Base-by-base conservation (phyloP, 2,113 vertebrate genomes). In the Stigmatopora nigra region DNA sequence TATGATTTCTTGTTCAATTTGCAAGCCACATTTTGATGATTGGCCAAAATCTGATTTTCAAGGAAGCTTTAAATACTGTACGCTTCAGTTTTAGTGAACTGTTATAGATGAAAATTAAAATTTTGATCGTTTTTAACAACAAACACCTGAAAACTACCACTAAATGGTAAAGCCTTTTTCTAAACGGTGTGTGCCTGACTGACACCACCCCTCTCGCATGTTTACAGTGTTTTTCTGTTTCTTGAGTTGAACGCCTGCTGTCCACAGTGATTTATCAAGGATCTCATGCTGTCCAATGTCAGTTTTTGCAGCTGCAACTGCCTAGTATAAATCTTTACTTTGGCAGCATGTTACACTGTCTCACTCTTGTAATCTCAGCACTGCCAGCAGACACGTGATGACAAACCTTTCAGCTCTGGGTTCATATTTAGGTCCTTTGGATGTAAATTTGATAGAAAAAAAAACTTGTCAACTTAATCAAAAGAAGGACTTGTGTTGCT, bases 221-320 rank as follows among this genome's bases (percentile, higher is more conserved):
- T 64, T 71, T 49, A 64, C 58, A 68, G 71, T 78, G 77, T 81
- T 84, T 79, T 85, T 70, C 70, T 82, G 77, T 65, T 73, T 84
- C 77, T 80, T 49, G 79, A 82, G 83, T 86, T 82, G 83, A 81
- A 76, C 85, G 80, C 78, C 80, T 80, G 77, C 76, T 84, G 83
- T 87, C 81, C 85, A 80, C 73, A 44, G 64, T 89, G 88, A 90
- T 91, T 91, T 88, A 91, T 88, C 82, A 89, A 83, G 83, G 79
- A 69, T 82, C 61, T 82, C 70, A 73, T 85, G 87, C 85, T 67
- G 74, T 73, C 89, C 83, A 85, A 80, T 83, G 86, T 88, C 87
- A 86, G 87, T 88, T 86, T 89, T 87, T 87, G 81, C 78, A 77
- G 83, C 85, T 85, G 86, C 83, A 74, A 84, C 84, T 81, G 85